phyloP scores from a whole-genome alignment of 2,888 invertebrate species.

The Ceraclea dissimilis region DNA sequence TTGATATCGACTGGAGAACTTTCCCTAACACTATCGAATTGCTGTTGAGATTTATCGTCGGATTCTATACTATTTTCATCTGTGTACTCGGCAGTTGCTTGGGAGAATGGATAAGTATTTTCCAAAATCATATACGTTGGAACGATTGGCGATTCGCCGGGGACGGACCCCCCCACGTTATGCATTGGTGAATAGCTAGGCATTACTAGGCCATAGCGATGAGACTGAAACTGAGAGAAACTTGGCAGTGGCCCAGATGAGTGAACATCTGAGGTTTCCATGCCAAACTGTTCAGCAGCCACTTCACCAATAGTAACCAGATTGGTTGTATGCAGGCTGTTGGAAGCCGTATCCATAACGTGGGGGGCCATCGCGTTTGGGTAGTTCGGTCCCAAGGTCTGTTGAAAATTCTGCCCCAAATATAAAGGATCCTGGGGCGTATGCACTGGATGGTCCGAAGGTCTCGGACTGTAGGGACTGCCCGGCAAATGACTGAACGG shows the following conservation, averaged over 20 bases:
- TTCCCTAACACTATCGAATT: conserved; percentile 6
- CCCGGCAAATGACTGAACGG: conserved; percentile 53
- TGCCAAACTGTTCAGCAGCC: conserved; percentile 42
- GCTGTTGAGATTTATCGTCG: neutral
- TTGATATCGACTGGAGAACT: conserved; percentile 7
- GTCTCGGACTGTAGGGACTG: conserved; percentile 51
- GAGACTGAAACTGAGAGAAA: conserved; percentile 57
- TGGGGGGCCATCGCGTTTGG: conserved; percentile 83
- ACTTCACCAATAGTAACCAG: conserved; percentile 81
- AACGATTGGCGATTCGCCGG: conserved; percentile 47
- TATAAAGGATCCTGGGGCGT: conserved; percentile 52
- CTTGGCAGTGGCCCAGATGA: conserved; percentile 52
- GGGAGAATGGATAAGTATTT: conserved; percentile 26
- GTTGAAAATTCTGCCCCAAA: conserved; percentile 53
- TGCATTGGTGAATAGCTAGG: conserved; percentile 52
- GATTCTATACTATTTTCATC: conserved; percentile 19
- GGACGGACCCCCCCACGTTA: conserved; percentile 73
- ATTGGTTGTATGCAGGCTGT: conserved; percentile 58
- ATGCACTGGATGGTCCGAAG: conserved; percentile 53
- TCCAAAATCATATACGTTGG: conserved; percentile 42
- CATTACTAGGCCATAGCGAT: conserved; percentile 50
- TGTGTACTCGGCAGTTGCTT: conserved; percentile 8
- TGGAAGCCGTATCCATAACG: conserved; percentile 71
- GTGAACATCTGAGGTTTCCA: conserved; percentile 45
- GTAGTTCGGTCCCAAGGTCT: conserved; percentile 60